phyloP scores from a whole-genome alignment of 2,888 invertebrate genomes.

The Suillia variegata region DNA sequence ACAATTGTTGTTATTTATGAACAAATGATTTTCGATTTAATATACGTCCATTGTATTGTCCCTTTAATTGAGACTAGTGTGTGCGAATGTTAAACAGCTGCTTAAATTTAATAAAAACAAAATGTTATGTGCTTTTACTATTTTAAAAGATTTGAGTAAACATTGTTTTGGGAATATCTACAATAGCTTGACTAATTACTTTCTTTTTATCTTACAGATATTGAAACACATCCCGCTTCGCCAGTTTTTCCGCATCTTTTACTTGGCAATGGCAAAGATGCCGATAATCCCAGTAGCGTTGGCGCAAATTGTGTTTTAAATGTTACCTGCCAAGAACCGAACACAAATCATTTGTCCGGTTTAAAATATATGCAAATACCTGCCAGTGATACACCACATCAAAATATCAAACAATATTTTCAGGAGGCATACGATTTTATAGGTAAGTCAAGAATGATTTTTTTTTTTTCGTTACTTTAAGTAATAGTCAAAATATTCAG shows the following conservation, averaged over 20 bases:
- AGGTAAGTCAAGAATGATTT: slow-evolving; percentile 68
- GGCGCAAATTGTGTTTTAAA: slow-evolving; percentile 81
- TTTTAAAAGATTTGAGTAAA: too few species aligned
- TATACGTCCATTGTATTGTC: too few species aligned
- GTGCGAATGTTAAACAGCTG: too few species aligned
- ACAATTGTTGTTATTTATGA: neutral
- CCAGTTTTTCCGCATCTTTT: slow-evolving; percentile 80
- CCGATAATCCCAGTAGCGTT: slow-evolving; percentile 72
- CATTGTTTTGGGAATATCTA: too few species aligned
- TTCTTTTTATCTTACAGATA: slow-evolving; percentile 61
- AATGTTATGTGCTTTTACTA: too few species aligned
- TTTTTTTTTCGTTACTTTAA: neutral
- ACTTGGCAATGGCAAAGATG: slow-evolving; percentile 82
- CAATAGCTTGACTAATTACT: neutral
- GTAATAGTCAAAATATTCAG: too few species aligned
- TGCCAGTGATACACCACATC: slow-evolving; percentile 81
- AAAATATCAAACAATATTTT: slow-evolving; percentile 87
- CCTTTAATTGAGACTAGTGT: too few species aligned
- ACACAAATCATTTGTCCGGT: slow-evolving; percentile 69
- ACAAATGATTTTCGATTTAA: neutral
- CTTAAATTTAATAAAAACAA: neutral
- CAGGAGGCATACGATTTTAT: slow-evolving; percentile 86
- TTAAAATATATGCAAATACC: slow-evolving; percentile 78
- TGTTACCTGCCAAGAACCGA: slow-evolving; percentile 77
- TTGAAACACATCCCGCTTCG: slow-evolving; percentile 77